These are phyloP conservation scores for Monochamus alternatus DNA, from an alignment of 2,888 invertebrate species.

Conservation along the genomic window DNA sequence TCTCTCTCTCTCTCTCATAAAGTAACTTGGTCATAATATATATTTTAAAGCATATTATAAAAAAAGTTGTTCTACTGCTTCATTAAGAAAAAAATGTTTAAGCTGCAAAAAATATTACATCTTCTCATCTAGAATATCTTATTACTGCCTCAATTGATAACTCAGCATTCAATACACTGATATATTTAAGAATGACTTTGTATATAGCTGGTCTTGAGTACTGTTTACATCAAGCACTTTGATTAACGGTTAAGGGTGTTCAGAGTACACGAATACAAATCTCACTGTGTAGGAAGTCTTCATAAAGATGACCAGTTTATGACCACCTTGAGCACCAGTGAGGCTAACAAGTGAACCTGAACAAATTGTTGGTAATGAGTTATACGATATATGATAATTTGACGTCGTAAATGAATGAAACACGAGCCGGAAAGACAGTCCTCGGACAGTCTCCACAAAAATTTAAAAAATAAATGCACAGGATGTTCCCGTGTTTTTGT, in stretches of 20 bases:
- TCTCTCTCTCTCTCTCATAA: too few species aligned
- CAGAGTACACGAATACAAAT: constrained; percentile 18
- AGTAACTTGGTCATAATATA: too few species aligned
- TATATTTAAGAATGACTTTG: neutral
- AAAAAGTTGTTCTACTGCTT: too few species aligned
- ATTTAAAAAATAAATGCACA: too few species aligned
- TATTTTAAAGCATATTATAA: too few species aligned
- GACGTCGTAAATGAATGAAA: neutral
- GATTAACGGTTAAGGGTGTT: neutral
- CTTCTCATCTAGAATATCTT: too few species aligned
- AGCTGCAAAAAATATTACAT: too few species aligned
- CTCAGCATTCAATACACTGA: neutral
- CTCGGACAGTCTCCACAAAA: too few species aligned
- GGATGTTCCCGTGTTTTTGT: too few species aligned
- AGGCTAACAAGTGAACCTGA: constrained; percentile 34
- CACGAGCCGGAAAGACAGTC: too few species aligned
- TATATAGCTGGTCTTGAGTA: constrained; percentile 13
- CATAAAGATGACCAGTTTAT: constrained; percentile 20
- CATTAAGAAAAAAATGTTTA: too few species aligned
- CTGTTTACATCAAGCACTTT: constrained; percentile 2
- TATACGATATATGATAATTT: constrained; percentile 38
- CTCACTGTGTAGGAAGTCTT: neutral
- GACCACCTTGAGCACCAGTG: constrained; percentile 26
- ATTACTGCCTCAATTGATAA: too few species aligned
- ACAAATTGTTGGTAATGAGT: constrained; percentile 41